Evolutionary conservation across 1,140 invertebrate species (phyloP).

Genomic region (Pomacea maculata): DNA sequence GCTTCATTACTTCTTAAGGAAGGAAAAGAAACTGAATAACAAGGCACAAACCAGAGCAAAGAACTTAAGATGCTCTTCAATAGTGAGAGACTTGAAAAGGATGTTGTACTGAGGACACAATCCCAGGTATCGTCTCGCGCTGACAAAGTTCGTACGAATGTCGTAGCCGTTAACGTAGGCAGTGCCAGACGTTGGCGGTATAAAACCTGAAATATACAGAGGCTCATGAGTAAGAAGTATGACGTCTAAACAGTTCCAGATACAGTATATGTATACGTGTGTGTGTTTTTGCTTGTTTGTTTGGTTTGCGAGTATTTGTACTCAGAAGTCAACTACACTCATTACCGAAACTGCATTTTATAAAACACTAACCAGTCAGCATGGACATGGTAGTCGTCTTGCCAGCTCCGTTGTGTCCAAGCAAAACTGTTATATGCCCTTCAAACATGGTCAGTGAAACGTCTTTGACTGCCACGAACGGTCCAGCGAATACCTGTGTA

Average conservation of each 20-base stretch:
- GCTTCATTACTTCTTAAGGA: too few species aligned
- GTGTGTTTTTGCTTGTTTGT: too few species aligned
- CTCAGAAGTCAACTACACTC: too few species aligned
- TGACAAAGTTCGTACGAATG: constrained; percentile 67
- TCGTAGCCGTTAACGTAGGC: constrained; percentile 77
- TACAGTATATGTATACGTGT: background rate
- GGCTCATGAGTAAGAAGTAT: background rate
- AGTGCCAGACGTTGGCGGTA: constrained; percentile 74
- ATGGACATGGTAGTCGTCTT: constrained; percentile 71
- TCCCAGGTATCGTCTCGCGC: constrained; percentile 79
- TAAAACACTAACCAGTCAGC: constrained; percentile 68
- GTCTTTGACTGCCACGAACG: constrained; percentile 56
- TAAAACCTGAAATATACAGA: constrained; percentile 68
- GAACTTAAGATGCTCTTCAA: constrained; percentile 88
- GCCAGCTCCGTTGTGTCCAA: constrained; percentile 80
- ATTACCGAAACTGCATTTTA: background rate
- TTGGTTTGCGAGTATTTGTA: background rate
- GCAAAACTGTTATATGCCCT: constrained; percentile 65
- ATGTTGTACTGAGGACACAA: constrained; percentile 96
- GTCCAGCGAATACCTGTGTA: constrained; percentile 3
- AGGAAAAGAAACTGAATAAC: too few species aligned
- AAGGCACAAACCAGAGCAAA: constrained; percentile 71
- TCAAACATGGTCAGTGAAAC: constrained; percentile 65
- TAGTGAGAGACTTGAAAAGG: constrained; percentile 89
- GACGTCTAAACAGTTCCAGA: background rate